phyloP scores from a whole-genome alignment of 1,140 invertebrate species.

The Chlorops oryzae region DNA sequence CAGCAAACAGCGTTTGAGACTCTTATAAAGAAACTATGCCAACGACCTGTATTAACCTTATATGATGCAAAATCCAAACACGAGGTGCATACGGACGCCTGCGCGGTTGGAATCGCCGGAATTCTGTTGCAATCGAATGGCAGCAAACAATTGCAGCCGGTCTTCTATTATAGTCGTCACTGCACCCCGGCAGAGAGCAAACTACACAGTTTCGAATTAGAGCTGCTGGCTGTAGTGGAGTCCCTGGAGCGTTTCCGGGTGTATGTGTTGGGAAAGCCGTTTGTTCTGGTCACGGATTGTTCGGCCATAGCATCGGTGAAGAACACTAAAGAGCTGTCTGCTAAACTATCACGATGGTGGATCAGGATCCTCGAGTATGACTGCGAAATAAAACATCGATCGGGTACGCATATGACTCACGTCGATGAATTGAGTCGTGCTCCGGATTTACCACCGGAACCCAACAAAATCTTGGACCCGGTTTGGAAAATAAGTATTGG shows the following conservation, averaged over 20 bases:
- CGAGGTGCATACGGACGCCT: slow-evolving; percentile 27
- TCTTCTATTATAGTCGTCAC: slow-evolving; percentile 27
- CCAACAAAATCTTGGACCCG: not conserved
- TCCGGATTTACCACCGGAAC: too few species aligned
- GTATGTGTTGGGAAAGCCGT: slow-evolving; percentile 40
- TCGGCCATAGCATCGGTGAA: slow-evolving; percentile 38
- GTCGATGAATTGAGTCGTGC: slow-evolving; percentile 20
- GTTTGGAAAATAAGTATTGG: not conserved
- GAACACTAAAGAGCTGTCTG: slow-evolving; percentile 40
- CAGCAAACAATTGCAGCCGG: not conserved
- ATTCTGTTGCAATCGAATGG: slow-evolving; percentile 21
- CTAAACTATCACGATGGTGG: slow-evolving; percentile 24
- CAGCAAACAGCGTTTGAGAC: slow-evolving; percentile 12
- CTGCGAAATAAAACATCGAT: slow-evolving; percentile 10
- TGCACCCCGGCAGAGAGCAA: slow-evolving; percentile 38
- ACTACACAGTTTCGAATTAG: slow-evolving; percentile 44
- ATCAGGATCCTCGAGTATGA: slow-evolving; percentile 14
- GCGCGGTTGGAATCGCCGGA: slow-evolving; percentile 18
- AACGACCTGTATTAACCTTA: slow-evolving; percentile 17
- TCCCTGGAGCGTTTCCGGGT: slow-evolving; percentile 34
- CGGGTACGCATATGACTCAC: slow-evolving; percentile 14
- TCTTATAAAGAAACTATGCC: slow-evolving; percentile 13
- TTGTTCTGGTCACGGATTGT: slow-evolving; percentile 43
- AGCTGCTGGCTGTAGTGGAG: slow-evolving; percentile 33
- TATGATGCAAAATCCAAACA: slow-evolving; percentile 12